phyloP scores from a whole-genome alignment of 2,113 vertebrate species.

The Forbesichthys papilliferus region DNA sequence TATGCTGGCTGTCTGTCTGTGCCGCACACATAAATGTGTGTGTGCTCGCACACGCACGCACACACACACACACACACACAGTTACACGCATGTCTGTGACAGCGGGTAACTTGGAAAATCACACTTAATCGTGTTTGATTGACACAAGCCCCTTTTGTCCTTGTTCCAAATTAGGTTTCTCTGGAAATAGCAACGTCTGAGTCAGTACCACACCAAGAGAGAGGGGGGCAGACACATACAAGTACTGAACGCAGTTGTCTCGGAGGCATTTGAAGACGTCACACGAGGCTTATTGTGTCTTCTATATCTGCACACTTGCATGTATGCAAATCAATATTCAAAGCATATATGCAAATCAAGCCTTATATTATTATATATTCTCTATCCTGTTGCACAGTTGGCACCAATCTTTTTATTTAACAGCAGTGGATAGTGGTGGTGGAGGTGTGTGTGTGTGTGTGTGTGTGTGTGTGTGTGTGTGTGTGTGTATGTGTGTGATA shows the following conservation, averaged over 20 bases:
- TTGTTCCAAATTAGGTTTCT: slow-evolving; percentile 42
- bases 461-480: slow-evolving; percentile 21
- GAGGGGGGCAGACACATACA: slow-evolving; percentile 10
- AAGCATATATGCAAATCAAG: too few relatives aligned
- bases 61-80: neutral
- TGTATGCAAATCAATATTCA: too few relatives aligned
- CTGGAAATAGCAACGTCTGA: slow-evolving; percentile 26
- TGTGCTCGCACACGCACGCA: neutral
- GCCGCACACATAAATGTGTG: slow-evolving; percentile 12
- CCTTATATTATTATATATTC: too few relatives aligned
- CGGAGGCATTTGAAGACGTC: slow-evolving; percentile 9
- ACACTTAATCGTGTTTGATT: slow-evolving; percentile 35
- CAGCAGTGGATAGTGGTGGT: too few relatives aligned
- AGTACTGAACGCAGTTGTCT: neutral
- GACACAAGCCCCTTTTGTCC: slow-evolving; percentile 45
- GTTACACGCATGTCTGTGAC: slow-evolving; percentile 13
- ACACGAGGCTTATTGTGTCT: neutral
- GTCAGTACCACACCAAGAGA: slow-evolving; percentile 9
- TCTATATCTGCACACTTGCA: too few relatives aligned
- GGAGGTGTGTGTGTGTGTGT: neutral
- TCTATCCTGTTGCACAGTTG: too few relatives aligned
- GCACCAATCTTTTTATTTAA: too few relatives aligned
- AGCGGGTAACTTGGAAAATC: slow-evolving; percentile 37
- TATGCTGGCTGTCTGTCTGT: slow-evolving; percentile 33
- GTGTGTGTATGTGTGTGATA: slow-evolving; percentile 34